These are phyloP conservation scores for Sternotherus odoratus DNA, from an alignment of 2,797 vertebrate genomes.

Conservation along the genomic window DNA sequence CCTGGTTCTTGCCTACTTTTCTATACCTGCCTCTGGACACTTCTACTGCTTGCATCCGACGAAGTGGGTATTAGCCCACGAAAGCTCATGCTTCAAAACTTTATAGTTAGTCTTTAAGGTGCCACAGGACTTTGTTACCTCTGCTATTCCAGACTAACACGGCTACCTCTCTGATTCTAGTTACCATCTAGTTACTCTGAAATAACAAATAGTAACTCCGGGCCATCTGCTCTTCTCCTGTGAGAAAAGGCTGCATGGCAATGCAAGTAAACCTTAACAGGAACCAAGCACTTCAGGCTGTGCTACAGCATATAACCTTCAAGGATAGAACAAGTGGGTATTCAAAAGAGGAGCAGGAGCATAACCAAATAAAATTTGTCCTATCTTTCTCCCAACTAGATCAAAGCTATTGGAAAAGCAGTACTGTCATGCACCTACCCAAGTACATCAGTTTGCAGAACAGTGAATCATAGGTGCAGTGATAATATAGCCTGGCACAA, in stretches of 20 bases:
- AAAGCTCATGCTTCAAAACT: too few relatives aligned
- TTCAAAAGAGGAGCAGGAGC: neutral
- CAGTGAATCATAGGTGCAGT: neutral
- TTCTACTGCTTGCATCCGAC: too few relatives aligned
- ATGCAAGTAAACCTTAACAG: neutral
- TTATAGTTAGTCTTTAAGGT: too few relatives aligned
- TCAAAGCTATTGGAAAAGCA: neutral
- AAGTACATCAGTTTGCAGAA: fast-evolving
- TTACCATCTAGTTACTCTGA: conserved; percentile 40
- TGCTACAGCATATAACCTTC: neutral
- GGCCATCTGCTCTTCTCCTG: conserved; percentile 29
- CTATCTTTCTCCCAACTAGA: neutral
- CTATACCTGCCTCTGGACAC: too few relatives aligned
- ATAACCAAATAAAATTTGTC: neutral
- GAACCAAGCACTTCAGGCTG: neutral
- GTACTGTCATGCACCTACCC: neutral
- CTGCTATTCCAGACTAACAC: too few relatives aligned
- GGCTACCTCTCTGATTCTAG: too few relatives aligned
- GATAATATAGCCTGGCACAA: fast-evolving
- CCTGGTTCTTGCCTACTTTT: too few relatives aligned
- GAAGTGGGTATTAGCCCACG: too few relatives aligned
- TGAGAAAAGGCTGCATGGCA: conserved; percentile 1
- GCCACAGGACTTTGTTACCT: too few relatives aligned
- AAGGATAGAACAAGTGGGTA: neutral
- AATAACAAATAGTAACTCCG: conserved; percentile 42